Conservation (phyloP, 2,797 vertebrate genomes). For the Antennarius maculatus region DNA sequence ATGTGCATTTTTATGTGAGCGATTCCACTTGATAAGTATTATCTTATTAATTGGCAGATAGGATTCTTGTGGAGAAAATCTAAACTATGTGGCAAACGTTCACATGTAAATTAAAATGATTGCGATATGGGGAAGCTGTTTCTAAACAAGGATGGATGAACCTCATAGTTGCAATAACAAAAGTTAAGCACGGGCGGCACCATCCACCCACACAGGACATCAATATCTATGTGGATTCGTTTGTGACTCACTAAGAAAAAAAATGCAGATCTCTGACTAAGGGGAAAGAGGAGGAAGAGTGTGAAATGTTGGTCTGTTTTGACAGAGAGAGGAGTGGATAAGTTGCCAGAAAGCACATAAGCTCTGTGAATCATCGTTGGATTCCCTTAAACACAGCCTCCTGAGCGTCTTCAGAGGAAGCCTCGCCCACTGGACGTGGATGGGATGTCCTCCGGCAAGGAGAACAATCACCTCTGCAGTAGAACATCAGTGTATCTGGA, state of each 20-base stretch:
- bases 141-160: slow-evolving; percentile 38
- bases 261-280: slow-evolving; percentile 63
- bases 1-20: slow-evolving; percentile 18
- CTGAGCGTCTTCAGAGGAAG: slow-evolving; percentile 55
- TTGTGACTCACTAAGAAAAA: slow-evolving; percentile 72
- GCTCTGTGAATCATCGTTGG: slow-evolving; percentile 71
- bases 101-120: slow-evolving; percentile 27
- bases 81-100: slow-evolving; percentile 30
- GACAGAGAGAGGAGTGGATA: slow-evolving; percentile 48
- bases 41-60: slow-evolving; percentile 21
- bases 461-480: slow-evolving; percentile 14
- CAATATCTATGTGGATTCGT: slow-evolving; percentile 62
- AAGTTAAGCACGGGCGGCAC: slow-evolving; percentile 73
- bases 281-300: slow-evolving; percentile 64
- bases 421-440: slow-evolving; percentile 57
- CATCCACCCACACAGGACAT: slow-evolving; percentile 69
- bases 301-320: slow-evolving; percentile 53
- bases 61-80: slow-evolving; percentile 5
- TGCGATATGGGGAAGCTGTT: slow-evolving; percentile 15
- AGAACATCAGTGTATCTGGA: slow-evolving; percentile 5
- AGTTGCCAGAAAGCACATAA: slow-evolving; percentile 46
- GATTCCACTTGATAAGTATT: slow-evolving; percentile 26
- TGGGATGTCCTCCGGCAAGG: slow-evolving; percentile 54
- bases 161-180: slow-evolving; percentile 61
- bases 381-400: slow-evolving; percentile 57